Evolutionary conservation across 2,113 vertebrate genomes (phyloP), one percentile per base, ranked within the genome.

Genomic region (Pongo abelii): DNA sequence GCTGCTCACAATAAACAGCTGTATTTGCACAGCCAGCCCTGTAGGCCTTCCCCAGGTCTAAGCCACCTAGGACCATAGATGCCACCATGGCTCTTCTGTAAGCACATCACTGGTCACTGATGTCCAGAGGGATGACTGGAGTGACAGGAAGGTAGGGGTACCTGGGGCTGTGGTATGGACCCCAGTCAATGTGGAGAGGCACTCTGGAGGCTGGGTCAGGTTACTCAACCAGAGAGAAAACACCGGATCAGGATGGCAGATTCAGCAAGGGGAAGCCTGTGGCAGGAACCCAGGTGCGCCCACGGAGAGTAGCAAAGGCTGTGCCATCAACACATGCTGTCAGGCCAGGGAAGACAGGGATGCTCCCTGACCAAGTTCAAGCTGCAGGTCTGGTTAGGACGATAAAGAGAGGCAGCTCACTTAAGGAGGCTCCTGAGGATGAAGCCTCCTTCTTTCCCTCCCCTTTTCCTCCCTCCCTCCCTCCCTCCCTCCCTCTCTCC

Each of bases 251-350:
- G 23, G 61, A 11, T 7, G 2, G 55, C 22, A 74, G 38, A 23
- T 10, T 30, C 81, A 57, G n/a, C 38, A 22, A 38, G 38, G n/a
- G 23, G 20, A 25, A 64, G 52, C 5, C 17, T 40, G 35, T 14
- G 7, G 25, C n/a, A 18, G 43, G 30, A 30, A 27, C 57, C 11
- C 46, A 67, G 52, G 13, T 9, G 8, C 9, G 22, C 11, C 32
- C 5, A 25, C 48, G 35, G 52, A 90, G 5, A 10, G n/a, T 9
- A 16, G 57, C 50, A 27, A 40, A 89, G 50, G 23, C 12, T 52
- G 17, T 1, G 16, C 46, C 22, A 40, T 32, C 38, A 35, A 1
- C 70, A 35, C 0, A 0, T 1, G 5, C 43, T 64, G 27, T 70
- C 25, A 22, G 74, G 69, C 30, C 61, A n/a, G 46, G 70, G 61